Evolutionary conservation across 2,888 invertebrate genomes (phyloP).

Genomic region (Hipparchia semele): DNA sequence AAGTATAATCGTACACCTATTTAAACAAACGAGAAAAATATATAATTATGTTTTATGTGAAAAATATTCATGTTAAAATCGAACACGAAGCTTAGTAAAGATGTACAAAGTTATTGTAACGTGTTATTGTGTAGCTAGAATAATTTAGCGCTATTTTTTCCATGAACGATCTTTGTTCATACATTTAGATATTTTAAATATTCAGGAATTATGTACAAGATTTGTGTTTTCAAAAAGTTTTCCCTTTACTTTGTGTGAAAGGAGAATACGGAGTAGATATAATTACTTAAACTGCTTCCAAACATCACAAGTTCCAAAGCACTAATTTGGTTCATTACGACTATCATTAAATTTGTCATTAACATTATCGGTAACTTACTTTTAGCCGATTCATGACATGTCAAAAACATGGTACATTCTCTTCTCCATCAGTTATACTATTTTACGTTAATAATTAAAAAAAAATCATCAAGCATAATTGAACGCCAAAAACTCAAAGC

Average conservation of each 20-base stretch:
- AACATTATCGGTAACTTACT: too few relatives aligned
- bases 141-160: slow-evolving; percentile 61
- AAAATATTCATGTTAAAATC: slow-evolving; percentile 35
- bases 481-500: slow-evolving; percentile 1
- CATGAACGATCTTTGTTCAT: slow-evolving; percentile 36
- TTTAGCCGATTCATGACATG: too few relatives aligned
- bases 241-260: too few relatives aligned
- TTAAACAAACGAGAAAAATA: slow-evolving; percentile 6
- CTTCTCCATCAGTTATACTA: too few relatives aligned
- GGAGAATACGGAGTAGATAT: too few relatives aligned
- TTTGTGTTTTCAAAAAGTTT: background rate
- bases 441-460: too few relatives aligned
- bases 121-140: slow-evolving; percentile 70
- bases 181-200: slow-evolving; percentile 28
- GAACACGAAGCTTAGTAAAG: slow-evolving; percentile 67
- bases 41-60: slow-evolving; percentile 12
- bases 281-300: too few relatives aligned
- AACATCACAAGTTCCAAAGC: too few relatives aligned
- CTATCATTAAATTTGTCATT: too few relatives aligned
- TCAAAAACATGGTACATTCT: too few relatives aligned
- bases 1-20: slow-evolving; percentile 3
- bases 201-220: background rate
- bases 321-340: too few relatives aligned
- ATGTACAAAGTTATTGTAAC: slow-evolving; percentile 75
- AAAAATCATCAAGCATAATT: too few relatives aligned